These are phyloP conservation scores for Ploceus nigricollis DNA, from an alignment of 2,113 vertebrate species.

Conservation along the genomic window DNA sequence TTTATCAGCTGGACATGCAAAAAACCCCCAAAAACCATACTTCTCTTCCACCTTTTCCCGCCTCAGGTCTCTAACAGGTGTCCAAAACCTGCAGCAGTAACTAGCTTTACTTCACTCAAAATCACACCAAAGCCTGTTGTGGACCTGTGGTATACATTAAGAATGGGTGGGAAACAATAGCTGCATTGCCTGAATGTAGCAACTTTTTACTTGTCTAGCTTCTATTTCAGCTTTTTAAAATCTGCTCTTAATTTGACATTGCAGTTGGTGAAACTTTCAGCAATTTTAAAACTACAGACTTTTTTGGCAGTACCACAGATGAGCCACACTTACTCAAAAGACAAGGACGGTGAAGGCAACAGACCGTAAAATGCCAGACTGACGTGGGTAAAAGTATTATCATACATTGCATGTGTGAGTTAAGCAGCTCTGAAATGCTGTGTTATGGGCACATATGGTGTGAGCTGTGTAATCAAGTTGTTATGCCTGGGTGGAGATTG, in stretches of 20 bases:
- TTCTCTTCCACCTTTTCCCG: background rate
- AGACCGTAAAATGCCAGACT: background rate
- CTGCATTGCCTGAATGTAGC: background rate
- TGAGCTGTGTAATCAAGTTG: background rate
- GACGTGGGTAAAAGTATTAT: background rate
- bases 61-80: background rate
- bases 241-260: background rate
- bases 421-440: background rate
- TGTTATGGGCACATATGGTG: fast-evolving
- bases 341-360: background rate
- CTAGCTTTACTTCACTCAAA: background rate
- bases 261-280: background rate
- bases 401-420: background rate
- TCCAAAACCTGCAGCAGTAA: background rate
- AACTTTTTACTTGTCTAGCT: background rate
- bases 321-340: background rate
- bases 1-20: background rate
- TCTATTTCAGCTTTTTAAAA: background rate
- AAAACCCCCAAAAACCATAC: background rate
- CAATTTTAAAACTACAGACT: background rate
- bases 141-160: background rate
- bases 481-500: background rate
- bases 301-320: background rate
- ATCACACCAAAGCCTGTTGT: background rate
- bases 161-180: background rate